Evolutionary conservation across 2,797 vertebrate genomes (phyloP).

Genomic region (Pyrocephalus nanus): DNA sequence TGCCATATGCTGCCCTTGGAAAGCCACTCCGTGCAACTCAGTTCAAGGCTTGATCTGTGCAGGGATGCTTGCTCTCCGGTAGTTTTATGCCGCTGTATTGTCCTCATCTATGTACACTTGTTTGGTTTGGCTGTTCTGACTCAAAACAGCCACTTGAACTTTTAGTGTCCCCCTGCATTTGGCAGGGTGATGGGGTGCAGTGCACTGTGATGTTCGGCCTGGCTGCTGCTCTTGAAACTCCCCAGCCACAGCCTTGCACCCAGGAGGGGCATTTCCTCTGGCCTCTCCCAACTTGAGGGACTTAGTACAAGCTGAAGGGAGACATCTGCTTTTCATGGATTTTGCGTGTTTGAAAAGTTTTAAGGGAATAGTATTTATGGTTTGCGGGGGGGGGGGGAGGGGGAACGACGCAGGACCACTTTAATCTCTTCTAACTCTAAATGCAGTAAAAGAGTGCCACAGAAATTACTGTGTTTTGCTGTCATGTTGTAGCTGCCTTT

Average conservation of each 20-base stretch:
- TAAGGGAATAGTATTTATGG: background rate
- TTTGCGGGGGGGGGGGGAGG: fast-evolving
- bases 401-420: background rate
- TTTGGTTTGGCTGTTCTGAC: background rate
- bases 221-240: fast-evolving
- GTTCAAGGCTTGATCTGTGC: background rate
- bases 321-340: background rate
- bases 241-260: background rate
- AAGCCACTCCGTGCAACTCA: background rate
- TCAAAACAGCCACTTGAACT: background rate
- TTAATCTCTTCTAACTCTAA: background rate
- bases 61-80: fast-evolving
- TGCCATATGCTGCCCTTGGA: background rate
- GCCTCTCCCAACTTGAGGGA: background rate
- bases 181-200: background rate
- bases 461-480: background rate
- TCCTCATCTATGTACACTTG: background rate
- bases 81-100: background rate
- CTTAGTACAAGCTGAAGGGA: background rate
- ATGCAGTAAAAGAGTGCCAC: background rate
- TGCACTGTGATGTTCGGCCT: background rate
- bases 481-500: background rate
- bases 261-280: background rate
- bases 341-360: background rate
- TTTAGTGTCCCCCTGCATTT: background rate